Evolutionary conservation across 2,888 invertebrate species (phyloP).

Genomic region (Apotomis capreana): DNA sequence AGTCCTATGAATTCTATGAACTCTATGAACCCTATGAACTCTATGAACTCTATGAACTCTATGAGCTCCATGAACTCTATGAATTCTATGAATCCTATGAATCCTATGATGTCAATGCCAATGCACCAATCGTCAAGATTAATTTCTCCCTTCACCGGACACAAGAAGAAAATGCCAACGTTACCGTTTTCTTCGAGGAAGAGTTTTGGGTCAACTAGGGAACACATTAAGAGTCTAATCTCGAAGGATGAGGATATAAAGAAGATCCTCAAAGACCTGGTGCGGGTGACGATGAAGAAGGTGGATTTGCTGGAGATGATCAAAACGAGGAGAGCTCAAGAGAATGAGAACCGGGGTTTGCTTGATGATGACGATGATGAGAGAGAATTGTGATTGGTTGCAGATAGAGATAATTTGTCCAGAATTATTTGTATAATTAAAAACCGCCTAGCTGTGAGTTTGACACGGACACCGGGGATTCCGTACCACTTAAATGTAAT

Average conservation of each 20-base stretch:
- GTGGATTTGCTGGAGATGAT: conserved; percentile 66
- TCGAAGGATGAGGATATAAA: conserved; percentile 74
- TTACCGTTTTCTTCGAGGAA: conserved; percentile 49
- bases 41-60: too few species aligned
- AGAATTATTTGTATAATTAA: not conserved
- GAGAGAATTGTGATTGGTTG: conserved; percentile 20
- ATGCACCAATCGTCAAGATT: conserved; percentile 42
- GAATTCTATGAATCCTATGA: conserved; percentile 24
- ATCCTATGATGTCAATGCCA: conserved; percentile 47
- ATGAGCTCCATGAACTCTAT: conserved; percentile 49
- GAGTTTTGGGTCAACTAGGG: conserved; percentile 63
- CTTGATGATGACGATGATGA: conserved; percentile 32
- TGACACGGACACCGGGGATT: too few species aligned
- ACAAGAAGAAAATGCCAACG: conserved; percentile 56
- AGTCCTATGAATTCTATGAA: conserved; percentile 40
- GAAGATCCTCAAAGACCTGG: conserved; percentile 73
- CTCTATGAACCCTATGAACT: conserved; percentile 23
- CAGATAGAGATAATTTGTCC: not conserved
- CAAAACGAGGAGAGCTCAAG: conserved; percentile 47
- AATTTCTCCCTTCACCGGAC: conserved; percentile 46
- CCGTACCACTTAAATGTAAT: too few species aligned
- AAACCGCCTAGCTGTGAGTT: too few species aligned
- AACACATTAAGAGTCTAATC: conserved; percentile 68
- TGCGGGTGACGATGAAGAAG: conserved; percentile 77
- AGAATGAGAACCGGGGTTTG: conserved; percentile 15